A percentile compares a stretch with the other conserved stretches of the same genome.
These are phyloP conservation scores for Drosophila fungiperda DNA, from an alignment of 2,888 invertebrate species.

Conservation along the genomic window DNA sequence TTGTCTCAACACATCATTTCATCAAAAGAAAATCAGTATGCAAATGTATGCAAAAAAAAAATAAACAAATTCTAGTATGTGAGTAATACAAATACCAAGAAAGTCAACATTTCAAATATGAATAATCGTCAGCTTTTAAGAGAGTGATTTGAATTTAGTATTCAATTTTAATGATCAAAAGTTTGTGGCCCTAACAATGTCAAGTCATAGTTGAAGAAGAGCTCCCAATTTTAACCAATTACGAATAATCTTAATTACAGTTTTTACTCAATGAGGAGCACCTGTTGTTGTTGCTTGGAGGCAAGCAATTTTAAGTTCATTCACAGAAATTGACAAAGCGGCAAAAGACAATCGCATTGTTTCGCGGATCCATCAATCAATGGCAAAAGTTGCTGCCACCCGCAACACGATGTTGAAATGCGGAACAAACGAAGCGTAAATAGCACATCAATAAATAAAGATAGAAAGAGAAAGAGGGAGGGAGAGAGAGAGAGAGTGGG, in stretches of 20 bases:
- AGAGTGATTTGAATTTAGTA: background rate
- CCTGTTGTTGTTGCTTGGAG: slow-evolving; percentile 8
- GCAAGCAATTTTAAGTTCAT: slow-evolving; percentile 11
- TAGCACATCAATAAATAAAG: background rate
- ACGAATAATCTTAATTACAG: background rate
- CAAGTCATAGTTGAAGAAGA: background rate
- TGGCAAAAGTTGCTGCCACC: slow-evolving; percentile 24
- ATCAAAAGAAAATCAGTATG: background rate
- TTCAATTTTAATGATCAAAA: background rate
- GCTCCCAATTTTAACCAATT: background rate
- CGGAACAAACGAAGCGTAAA: slow-evolving; percentile 26
- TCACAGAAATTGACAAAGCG: slow-evolving; percentile 8
- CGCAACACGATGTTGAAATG: slow-evolving; percentile 26
- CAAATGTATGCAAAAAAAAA: background rate
- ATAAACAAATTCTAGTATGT: background rate
- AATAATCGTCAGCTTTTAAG: background rate
- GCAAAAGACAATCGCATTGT: slow-evolving; percentile 16
- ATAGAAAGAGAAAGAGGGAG: background rate
- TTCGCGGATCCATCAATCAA: slow-evolving; percentile 25
- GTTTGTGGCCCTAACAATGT: background rate
- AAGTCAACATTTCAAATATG: background rate
- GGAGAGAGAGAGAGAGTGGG: background rate
- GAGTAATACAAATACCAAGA: background rate
- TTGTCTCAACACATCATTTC: background rate
- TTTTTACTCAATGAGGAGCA: background rate